Conservation (phyloP, 2,113 vertebrate species). For the human region DNA sequence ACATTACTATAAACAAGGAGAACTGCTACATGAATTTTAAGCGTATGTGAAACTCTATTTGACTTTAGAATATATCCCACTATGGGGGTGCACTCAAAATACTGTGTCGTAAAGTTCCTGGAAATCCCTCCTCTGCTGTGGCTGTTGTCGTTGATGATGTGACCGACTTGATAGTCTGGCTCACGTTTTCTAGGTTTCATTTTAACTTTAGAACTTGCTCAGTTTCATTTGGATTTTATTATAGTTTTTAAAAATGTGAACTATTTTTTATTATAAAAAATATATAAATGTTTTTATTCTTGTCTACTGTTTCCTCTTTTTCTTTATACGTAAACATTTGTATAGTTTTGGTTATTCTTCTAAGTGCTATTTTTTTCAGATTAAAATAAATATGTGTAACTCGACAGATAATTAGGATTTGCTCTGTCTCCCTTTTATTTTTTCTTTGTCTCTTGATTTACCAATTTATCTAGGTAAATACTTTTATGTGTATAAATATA, state of each 20-base stretch:
- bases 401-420: neutral
- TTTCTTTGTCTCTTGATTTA: neutral
- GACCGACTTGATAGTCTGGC: neutral
- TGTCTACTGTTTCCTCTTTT: neutral
- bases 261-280: neutral
- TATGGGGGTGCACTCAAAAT: accelerated
- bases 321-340: neutral
- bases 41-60: neutral
- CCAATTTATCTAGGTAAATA: neutral
- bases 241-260: neutral
- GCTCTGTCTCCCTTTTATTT: neutral
- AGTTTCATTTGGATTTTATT: neutral
- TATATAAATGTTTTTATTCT: neutral
- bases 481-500: too few species aligned
- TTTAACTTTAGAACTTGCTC: neutral
- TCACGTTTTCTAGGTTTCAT: neutral
- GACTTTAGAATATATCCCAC: neutral
- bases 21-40: neutral
- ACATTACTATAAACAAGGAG: neutral
- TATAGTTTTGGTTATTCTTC: neutral
- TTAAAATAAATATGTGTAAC: neutral
- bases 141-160: neutral
- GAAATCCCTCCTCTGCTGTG: neutral
- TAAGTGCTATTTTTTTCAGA: neutral
- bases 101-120: accelerated